Evolutionary conservation across 2,888 invertebrate species (phyloP).

Genomic region (Cephus rjabovi): DNA sequence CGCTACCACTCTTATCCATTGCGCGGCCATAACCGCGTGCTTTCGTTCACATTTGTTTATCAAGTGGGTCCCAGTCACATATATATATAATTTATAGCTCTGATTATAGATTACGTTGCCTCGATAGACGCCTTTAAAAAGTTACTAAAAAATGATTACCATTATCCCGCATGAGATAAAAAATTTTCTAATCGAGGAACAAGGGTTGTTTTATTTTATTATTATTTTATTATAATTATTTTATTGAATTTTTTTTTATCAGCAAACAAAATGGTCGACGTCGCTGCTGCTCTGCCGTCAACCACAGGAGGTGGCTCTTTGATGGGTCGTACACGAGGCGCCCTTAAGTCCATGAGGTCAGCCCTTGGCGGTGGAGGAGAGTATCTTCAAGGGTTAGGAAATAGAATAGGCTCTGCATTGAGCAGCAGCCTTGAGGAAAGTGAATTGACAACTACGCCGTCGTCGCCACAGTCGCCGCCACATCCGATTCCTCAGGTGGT

Average conservation of each 20-base stretch:
- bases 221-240: not conserved
- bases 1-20: not conserved
- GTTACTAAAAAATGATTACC: not conserved
- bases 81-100: conserved; percentile 26
- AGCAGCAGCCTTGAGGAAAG: conserved; percentile 63
- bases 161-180: too few species aligned
- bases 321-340: conserved; percentile 62
- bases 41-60: not conserved
- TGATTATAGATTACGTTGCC: conserved; percentile 35
- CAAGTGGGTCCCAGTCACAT: conserved; percentile 33
- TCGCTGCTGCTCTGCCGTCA: conserved; percentile 49
- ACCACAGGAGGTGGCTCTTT: conserved; percentile 46
- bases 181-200: not conserved
- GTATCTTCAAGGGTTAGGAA: conserved; percentile 62
- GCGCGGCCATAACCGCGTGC: not conserved
- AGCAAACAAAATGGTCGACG: conserved; percentile 51
- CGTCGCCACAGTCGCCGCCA: conserved; percentile 52
- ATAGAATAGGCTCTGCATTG: conserved; percentile 59
- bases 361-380: conserved; percentile 62
- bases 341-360: conserved; percentile 60
- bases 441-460: conserved; percentile 53
- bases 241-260: not conserved
- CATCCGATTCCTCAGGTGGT: conserved; percentile 13
- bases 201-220: not conserved
- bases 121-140: not conserved